Conservation (phyloP, 2,888 invertebrate species). For the Hybos culiciformis region DNA sequence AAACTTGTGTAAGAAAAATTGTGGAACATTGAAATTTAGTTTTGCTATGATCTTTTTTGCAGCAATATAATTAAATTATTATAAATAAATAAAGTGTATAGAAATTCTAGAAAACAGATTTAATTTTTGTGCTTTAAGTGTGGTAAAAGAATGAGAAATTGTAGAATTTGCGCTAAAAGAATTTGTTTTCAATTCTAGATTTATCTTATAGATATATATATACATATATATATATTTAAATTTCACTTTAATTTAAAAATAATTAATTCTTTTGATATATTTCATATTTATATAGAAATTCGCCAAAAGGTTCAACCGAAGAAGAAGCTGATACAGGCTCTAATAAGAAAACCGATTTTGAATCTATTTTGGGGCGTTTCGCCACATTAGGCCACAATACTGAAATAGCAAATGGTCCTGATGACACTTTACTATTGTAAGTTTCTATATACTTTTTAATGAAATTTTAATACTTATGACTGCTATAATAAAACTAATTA, state of each 20-base stretch:
- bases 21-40: too few species aligned
- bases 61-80: too few species aligned
- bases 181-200: too few species aligned
- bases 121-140: too few species aligned
- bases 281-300: constrained; percentile 21
- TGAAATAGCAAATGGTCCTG: constrained; percentile 59
- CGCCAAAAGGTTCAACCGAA: constrained; percentile 20
- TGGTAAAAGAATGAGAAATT: too few species aligned
- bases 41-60: too few species aligned
- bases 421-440: constrained; percentile 65
- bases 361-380: constrained; percentile 29
- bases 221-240: too few species aligned
- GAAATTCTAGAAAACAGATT: too few species aligned
- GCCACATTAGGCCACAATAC: constrained; percentile 54
- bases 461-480: background rate
- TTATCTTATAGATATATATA: too few species aligned
- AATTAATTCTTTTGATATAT: constrained; percentile 2
- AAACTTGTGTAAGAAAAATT: too few species aligned
- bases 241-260: background rate
- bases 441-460: constrained; percentile 26
- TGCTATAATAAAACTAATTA: background rate
- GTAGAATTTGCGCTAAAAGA: too few species aligned
- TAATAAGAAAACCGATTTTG: constrained; percentile 29
- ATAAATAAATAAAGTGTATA: too few species aligned
- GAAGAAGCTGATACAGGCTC: constrained; percentile 17